Evolutionary conservation across 2,113 vertebrate species (phyloP).

Genomic region (Brevimyrus niger): DNA sequence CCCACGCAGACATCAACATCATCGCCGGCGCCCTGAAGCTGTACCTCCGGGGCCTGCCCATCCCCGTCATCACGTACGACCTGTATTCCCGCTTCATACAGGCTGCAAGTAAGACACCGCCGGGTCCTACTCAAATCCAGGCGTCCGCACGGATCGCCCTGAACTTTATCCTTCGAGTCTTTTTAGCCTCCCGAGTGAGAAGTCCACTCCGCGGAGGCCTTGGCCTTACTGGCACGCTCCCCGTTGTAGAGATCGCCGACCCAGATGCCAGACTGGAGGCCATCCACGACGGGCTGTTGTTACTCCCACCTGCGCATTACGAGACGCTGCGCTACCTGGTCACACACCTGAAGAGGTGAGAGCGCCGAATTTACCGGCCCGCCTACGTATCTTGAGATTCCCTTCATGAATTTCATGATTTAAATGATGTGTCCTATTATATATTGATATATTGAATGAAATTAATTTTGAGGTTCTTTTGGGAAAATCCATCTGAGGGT

Average conservation of each 20-base stretch:
- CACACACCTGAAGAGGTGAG: constrained; percentile 94
- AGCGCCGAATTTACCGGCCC: neutral
- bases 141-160: neutral
- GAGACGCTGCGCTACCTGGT: constrained; percentile 93
- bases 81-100: constrained; percentile 93
- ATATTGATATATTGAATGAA: no score
- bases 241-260: constrained; percentile 72
- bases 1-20: constrained; percentile 94
- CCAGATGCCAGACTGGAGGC: constrained; percentile 86
- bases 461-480: neutral
- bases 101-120: constrained; percentile 78
- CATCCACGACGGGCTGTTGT: constrained; percentile 80
- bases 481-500: neutral
- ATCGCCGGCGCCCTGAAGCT: constrained; percentile 93
- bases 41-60: constrained; percentile 91
- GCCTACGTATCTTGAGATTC: neutral
- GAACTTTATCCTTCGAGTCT: neutral
- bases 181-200: neutral
- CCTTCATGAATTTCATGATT: neutral
- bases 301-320: constrained; percentile 92
- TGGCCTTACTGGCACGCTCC: neutral
- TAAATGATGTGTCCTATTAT: neutral
- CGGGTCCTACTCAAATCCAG: neutral
- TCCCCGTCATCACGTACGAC: constrained; percentile 91
- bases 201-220: no score